Conservation (phyloP, 2,113 vertebrate species). For the Proteles cristata region DNA sequence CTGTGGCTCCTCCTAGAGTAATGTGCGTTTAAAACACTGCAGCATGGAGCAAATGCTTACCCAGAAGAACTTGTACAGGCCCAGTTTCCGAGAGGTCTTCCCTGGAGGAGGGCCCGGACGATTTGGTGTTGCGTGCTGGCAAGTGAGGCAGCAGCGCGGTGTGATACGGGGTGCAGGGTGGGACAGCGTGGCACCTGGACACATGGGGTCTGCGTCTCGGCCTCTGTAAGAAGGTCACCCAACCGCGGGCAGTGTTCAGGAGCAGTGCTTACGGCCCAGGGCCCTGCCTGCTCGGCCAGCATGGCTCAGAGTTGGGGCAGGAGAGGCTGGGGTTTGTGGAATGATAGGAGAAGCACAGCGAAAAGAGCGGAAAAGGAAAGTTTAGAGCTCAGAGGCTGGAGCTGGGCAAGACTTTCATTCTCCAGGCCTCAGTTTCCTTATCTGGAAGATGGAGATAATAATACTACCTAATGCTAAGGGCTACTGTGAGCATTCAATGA, state of each 20-base stretch:
- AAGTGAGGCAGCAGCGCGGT: not conserved
- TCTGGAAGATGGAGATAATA: not conserved
- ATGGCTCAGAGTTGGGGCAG: not conserved
- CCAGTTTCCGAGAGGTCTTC: not conserved
- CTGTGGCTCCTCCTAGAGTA: not conserved
- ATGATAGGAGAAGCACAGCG: not conserved
- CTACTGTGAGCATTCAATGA: not conserved
- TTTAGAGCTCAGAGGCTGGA: not conserved
- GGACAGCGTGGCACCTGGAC: not conserved
- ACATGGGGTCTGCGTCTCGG: fast-evolving
- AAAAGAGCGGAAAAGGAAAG: not conserved
- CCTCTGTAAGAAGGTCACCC: not conserved
- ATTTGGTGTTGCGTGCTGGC: not conserved
- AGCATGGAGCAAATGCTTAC: not conserved
- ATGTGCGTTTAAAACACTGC: not conserved
- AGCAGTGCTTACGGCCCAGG: not conserved
- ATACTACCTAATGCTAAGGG: not conserved
- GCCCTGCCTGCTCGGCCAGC: not conserved
- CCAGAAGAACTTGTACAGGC: not conserved
- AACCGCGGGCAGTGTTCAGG: not conserved
- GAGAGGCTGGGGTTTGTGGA: no score
- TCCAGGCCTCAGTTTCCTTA: not conserved
- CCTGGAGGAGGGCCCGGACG: not conserved
- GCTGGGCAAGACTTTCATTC: not conserved
- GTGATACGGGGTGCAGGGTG: not conserved